Base-by-base conservation (phyloP, 2,113 vertebrate species). In the Potamarius usumacintae region DNA sequence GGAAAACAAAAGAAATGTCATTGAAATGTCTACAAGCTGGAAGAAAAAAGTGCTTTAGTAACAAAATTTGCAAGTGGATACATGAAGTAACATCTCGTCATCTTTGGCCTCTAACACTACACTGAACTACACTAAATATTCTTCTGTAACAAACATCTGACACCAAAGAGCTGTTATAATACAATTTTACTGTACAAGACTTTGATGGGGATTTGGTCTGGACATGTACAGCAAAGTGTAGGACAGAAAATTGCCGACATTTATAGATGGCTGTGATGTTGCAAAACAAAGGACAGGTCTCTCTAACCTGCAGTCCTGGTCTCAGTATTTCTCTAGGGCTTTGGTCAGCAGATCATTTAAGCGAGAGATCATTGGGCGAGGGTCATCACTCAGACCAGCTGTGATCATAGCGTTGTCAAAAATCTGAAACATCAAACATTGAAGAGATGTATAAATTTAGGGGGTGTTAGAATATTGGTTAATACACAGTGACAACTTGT, bases 341-440 rank as follows among this genome's bases (percentile, higher is more conserved):
- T 94, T 97, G 34, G 96, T 95, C 34, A 99, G 95, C 76, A 99
- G 96, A 3, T 97, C 93, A 0, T 97, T 99, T 63, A 99, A 95
- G 53, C 97, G 96, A 50, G 88, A 93, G 86, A 99, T 97, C 97
- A 99, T 99, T 0, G 98, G 96, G 5, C 98, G 93, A 79, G 98
- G 97, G 84, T 99, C 98, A 0, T 99, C 97, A 0, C 97, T 97
- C 6, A 99, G 94, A 2, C 98, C 98, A 0, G 98, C 98, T 25
- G 97, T 88, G 77, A 99, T 99, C 98, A 99, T 99, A 89, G 97
- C 98, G 1, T 99, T 99, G 92, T 99, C 98, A 11, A 97, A 99
- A 90, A 99, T 97, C 98, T 99, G 94, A 90, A 74, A 58, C 5
- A 86, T 76, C 11, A 79, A 74, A 52, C 3, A 12, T 12, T 57